These are phyloP conservation scores for Scaptomyza parva DNA, from an alignment of 2,888 invertebrate genomes.

Conservation along the genomic window DNA sequence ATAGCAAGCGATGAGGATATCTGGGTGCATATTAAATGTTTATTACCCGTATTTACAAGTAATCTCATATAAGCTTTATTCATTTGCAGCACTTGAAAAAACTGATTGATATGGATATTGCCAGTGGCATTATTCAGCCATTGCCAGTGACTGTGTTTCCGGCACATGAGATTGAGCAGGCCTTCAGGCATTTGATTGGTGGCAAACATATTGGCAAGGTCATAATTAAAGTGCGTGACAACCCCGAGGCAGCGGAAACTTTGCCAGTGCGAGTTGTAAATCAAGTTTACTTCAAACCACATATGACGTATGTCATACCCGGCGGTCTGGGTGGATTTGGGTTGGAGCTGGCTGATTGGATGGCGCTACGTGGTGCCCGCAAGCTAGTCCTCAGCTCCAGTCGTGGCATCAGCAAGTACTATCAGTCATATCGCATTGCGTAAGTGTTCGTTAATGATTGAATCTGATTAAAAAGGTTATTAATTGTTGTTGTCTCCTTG, in stretches of 20 bases:
- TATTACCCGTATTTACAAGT: background rate
- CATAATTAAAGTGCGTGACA: constrained; percentile 83
- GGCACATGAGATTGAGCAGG: constrained; percentile 89
- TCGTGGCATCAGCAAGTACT: constrained; percentile 91
- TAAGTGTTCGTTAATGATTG: constrained; percentile 63
- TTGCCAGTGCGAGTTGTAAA: constrained; percentile 77
- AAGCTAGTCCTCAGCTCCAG: constrained; percentile 93
- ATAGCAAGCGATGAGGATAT: constrained; percentile 85
- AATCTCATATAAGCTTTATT: background rate
- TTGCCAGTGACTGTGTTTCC: constrained; percentile 88
- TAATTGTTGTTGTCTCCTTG: background rate
- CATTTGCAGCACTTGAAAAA: constrained; percentile 84
- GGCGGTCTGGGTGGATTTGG: constrained; percentile 97
- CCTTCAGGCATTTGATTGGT: constrained; percentile 88
- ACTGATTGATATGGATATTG: constrained; percentile 88
- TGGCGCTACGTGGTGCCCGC: constrained; percentile 92
- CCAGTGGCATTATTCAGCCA: constrained; percentile 89
- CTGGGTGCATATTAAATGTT: constrained; percentile 51
- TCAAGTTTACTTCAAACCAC: constrained; percentile 80
- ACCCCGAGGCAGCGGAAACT: constrained; percentile 62
- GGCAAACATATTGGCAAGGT: constrained; percentile 94
- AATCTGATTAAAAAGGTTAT: background rate
- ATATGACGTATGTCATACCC: constrained; percentile 87
- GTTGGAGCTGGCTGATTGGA: constrained; percentile 94
- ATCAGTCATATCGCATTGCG: constrained; percentile 91